Evolutionary conservation across 1,140 invertebrate genomes (phyloP).

Genomic region (Penaeus vannamei): DNA sequence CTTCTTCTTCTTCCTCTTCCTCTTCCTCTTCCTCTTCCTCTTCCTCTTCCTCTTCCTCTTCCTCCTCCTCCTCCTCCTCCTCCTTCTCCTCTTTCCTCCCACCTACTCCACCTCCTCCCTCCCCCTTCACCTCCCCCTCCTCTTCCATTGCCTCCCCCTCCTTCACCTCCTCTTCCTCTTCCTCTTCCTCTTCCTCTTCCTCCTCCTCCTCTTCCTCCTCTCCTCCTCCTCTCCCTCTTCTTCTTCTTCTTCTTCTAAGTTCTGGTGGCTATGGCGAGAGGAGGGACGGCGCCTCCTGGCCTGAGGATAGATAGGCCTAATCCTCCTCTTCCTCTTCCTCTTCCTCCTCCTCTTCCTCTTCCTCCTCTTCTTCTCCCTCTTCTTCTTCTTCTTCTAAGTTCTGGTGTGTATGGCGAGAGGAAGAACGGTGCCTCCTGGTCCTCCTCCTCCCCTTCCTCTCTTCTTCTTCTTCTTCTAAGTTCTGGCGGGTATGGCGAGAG

Average conservation of each 20-base stretch:
- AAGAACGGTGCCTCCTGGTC: background rate
- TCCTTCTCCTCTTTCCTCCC: conserved; percentile 20
- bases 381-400: background rate
- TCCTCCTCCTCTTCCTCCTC: background rate
- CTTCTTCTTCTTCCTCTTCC: background rate
- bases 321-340: conserved; percentile 19
- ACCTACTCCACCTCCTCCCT: background rate
- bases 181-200: too few relatives aligned
- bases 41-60: background rate
- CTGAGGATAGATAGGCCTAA: too few relatives aligned
- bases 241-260: background rate
- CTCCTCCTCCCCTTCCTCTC: background rate
- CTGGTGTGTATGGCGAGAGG: too few relatives aligned
- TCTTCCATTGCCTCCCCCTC: conserved; percentile 7
- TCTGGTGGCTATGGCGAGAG: too few relatives aligned
- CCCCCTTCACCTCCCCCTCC: background rate
- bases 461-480: background rate
- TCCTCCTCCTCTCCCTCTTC: background rate
- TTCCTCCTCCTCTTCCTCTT: conserved; percentile 24
- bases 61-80: conserved; percentile 3
- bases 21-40: background rate
- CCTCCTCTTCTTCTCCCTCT: conserved; percentile 3
- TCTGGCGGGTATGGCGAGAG: background rate
- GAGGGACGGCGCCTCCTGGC: too few relatives aligned
- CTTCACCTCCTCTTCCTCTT: conserved; percentile 7